Percentiles rank a stretch among this genome's conserved stretches.
These are phyloP conservation scores for Numida meleagris DNA, from an alignment of 2,113 vertebrate genomes.

Conservation along the genomic window DNA sequence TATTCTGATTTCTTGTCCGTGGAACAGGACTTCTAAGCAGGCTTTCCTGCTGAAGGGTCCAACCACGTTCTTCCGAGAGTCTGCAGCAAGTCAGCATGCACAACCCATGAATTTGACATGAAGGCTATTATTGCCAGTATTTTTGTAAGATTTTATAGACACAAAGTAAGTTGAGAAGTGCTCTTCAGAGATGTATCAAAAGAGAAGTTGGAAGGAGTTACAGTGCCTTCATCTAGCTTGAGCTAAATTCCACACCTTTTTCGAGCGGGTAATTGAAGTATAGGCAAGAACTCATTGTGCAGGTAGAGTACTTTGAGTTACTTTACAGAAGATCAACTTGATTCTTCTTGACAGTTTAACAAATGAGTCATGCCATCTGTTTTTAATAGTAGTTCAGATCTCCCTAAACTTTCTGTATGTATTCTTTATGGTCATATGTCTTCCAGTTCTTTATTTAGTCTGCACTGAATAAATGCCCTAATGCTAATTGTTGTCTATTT, in stretches of 20 bases:
- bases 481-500: slow-evolving; percentile 48
- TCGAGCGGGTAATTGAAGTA: not conserved
- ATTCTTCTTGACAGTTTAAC: slow-evolving; percentile 59
- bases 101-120: not conserved
- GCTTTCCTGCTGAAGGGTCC: not conserved
- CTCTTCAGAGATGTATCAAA: not conserved
- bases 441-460: slow-evolving; percentile 39
- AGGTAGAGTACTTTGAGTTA: slow-evolving; percentile 16
- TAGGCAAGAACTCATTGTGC: slow-evolving; percentile 13
- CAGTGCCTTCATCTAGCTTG: not conserved
- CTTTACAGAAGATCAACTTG: not conserved
- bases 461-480: slow-evolving; percentile 38
- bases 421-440: not conserved
- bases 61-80: not conserved
- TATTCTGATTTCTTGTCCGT: not conserved
- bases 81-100: not conserved
- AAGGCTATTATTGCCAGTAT: not conserved
- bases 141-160: not conserved
- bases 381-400: slow-evolving; percentile 35
- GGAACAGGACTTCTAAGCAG: not conserved
- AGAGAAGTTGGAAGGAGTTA: not conserved
- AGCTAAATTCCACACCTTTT: slow-evolving; percentile 4
- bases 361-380: slow-evolving; percentile 46
- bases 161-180: not conserved
- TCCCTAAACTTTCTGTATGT: slow-evolving; percentile 26